Base-by-base conservation (phyloP, 2,113 vertebrate genomes). In the Ochotona princeps region DNA sequence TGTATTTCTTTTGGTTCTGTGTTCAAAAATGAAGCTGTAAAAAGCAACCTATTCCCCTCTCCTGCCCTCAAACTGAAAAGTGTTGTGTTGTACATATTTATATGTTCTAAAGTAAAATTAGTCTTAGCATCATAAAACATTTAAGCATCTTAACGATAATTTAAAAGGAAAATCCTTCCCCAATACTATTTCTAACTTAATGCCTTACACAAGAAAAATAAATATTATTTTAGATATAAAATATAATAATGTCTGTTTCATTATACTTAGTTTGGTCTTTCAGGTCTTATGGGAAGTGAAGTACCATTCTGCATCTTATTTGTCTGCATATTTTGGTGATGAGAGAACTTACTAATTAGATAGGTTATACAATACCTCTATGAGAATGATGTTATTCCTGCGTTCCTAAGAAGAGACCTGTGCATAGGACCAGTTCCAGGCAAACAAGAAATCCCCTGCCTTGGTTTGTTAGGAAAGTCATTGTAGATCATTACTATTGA, bases 151-250 rank as follows among this genome's bases (percentile, higher is more conserved):
- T 73, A 83, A 30, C 81, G 83, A 83, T 70, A 70, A 15, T 57
- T 57, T 57, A 20, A 57, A 57, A 57, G 18, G 14, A 28, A 5
- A 89, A 0, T 30, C 23, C 51, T 94, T 63, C 49, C 60, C 25
- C 20, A 44, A n/a, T 85, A 32, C 54, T 57, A 17, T n/a, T n/a
- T n/a, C n/a, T n/a, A n/a, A n/a, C 89, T 61, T 80, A 91, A 86
- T 49, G 67, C 47, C n/a, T 54, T 91, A 32, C 51, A 83, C 81
- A 91, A 57, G 89, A 61, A 92, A 57, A 92, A 66, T 80, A 23
- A 66, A 20, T 54, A 44, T 91, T 11, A 2, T 91, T 93, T 90
- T 89, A 76, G 88, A 35, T 72, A 73, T 76, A 69, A 73, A 82
- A 32, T 85, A 14, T 32, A 35, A 74, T 82, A 63, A 44, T 38